These are phyloP conservation scores for Leucopternis melanops DNA, from an alignment of 2,113 vertebrate species.

Conservation along the genomic window DNA sequence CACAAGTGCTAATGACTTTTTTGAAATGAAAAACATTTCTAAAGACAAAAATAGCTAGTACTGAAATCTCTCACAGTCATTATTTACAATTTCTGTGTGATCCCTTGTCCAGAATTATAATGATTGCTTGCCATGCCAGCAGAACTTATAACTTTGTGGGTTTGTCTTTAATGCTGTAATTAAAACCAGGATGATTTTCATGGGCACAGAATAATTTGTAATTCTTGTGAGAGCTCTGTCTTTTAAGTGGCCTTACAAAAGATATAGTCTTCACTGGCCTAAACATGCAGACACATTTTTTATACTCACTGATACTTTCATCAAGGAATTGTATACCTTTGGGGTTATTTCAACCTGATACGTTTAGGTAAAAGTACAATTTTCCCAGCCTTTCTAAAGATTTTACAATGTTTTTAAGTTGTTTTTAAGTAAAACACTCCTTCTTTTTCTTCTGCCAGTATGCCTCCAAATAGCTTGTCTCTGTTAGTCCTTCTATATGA, in stretches of 20 bases:
- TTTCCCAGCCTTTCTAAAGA: neutral
- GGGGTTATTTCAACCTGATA: neutral
- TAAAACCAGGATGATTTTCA: constrained; percentile 29
- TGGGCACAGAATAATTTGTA: neutral
- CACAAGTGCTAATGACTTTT: constrained; percentile 24
- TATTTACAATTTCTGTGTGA: constrained; percentile 31
- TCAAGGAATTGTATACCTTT: neutral
- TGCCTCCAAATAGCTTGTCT: neutral
- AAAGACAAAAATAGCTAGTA: constrained; percentile 33
- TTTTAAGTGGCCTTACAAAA: constrained; percentile 7
- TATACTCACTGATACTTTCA: neutral
- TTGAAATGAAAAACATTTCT: constrained; percentile 30
- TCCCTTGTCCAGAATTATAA: constrained; percentile 12
- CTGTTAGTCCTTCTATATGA: neutral
- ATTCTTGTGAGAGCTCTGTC: neutral
- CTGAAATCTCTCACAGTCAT: constrained; percentile 20
- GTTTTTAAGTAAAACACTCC: neutral
- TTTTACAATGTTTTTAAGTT: neutral
- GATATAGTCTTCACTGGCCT: neutral
- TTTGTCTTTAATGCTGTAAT: constrained; percentile 33
- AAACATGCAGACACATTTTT: neutral
- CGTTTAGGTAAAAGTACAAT: neutral
- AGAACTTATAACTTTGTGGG: neutral
- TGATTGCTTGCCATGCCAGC: neutral
- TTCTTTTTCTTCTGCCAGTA: neutral